Base-by-base conservation (phyloP, 2,888 invertebrate genomes). In the Artemia sinica region DNA sequence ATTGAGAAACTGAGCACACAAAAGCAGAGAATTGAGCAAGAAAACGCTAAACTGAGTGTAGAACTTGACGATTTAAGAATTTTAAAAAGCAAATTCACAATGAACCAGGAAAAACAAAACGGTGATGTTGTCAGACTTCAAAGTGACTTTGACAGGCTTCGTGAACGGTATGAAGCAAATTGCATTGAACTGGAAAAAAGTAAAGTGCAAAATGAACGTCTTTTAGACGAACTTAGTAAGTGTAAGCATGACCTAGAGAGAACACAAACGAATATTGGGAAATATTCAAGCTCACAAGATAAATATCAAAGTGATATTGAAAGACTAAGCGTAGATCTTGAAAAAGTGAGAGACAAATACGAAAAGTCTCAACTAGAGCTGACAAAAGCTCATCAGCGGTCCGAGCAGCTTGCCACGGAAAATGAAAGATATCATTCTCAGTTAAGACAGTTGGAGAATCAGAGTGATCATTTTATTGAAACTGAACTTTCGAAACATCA, bases 241-340 rank as follows among this genome's bases (percentile, higher is more conserved):
- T 81, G 87, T 69, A 86, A 86, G 73, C 83, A 89, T 75, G 90
- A 91, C 77, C 79, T 90, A 72, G 90, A 91, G 75, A 78, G 89
- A 67, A 86, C 87, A 63, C 86, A 87, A 75, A 84, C 85, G 68
- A 91, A 91, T 77, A 85, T 87, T 14, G 82, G 84, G 50, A 91
- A 91, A 78, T 80, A 86, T 28, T 82, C 84, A 72, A 83, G 84
- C 63, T 83, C 83, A 63, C 86, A 91, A 77, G 91, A 91, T 74
- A 75, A 74, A 71, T 73, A 73, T 49, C 75, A 75, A 67, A 69
- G 69, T 70, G 86, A 86, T 74, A 77, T 78, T 74, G 78, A 78
- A 77, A 82, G 90, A 66, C 86, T 90, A 73, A 86, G 89, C 75
- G 89, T 91, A 76, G 91, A 91, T 79, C 85, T 89, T 74, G 91